Percentiles rank a stretch among this genome's conserved stretches.
Evolutionary conservation across 2,797 vertebrate species (phyloP).

Genomic region (Schizopygopsis malacanthus): DNA sequence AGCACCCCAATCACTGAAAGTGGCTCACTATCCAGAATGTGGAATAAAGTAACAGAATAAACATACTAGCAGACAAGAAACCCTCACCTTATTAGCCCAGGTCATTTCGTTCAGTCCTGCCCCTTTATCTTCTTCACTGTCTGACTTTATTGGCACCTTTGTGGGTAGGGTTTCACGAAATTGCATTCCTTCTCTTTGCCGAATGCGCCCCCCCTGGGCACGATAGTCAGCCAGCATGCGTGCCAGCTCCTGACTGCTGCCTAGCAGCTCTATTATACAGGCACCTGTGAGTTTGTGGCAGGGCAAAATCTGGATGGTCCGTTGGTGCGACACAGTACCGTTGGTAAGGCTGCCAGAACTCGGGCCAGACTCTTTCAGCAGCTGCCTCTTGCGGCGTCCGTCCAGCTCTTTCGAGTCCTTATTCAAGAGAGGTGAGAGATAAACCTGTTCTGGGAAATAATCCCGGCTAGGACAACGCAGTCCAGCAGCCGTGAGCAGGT

Average conservation of each 20-base stretch:
- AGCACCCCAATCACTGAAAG: neutral
- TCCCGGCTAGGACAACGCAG: slow-evolving; percentile 93
- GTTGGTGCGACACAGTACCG: slow-evolving; percentile 71
- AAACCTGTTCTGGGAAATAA: slow-evolving; percentile 94
- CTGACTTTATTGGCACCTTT: slow-evolving; percentile 74
- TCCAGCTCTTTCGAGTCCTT: slow-evolving; percentile 93
- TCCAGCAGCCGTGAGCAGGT: slow-evolving; percentile 87
- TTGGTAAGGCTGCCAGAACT: slow-evolving; percentile 77
- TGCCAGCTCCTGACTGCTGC: slow-evolving; percentile 84
- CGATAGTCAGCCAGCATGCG: slow-evolving; percentile 94
- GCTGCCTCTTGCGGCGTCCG: slow-evolving; percentile 88
- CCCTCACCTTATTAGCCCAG: slow-evolving; percentile 89
- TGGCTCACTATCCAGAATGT: neutral
- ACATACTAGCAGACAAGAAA: neutral
- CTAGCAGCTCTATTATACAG: slow-evolving; percentile 87
- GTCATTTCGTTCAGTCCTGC: slow-evolving; percentile 78
- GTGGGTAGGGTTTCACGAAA: slow-evolving; percentile 70
- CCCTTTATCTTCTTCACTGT: slow-evolving; percentile 87
- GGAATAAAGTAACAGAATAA: neutral
- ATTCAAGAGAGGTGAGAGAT: slow-evolving; percentile 91
- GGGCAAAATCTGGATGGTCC: slow-evolving; percentile 83
- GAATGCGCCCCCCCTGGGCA: slow-evolving; percentile 92
- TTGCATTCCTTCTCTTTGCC: slow-evolving; percentile 82
- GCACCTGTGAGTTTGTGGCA: slow-evolving; percentile 88
- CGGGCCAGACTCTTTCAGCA: slow-evolving; percentile 86